Conservation (phyloP, 2,113 vertebrate genomes). For the Condylura cristata region DNA sequence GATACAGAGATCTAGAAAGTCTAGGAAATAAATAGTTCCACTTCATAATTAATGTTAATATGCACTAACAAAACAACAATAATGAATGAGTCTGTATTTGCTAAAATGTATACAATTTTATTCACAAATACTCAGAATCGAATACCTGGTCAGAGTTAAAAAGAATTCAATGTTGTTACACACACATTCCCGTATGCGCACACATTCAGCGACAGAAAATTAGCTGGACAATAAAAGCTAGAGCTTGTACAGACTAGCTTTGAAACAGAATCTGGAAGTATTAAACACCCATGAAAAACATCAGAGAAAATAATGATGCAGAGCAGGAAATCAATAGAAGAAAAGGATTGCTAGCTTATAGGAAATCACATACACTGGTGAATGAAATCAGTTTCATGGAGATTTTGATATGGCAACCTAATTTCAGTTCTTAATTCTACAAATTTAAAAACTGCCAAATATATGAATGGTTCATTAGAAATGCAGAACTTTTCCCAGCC, state of each 20-base stretch:
- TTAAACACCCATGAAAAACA: conserved; percentile 51
- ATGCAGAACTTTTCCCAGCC: neutral
- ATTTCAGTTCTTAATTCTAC: conserved; percentile 37
- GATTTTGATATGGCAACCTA: conserved; percentile 44
- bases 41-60: conserved; percentile 32
- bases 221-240: conserved; percentile 24
- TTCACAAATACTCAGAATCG: conserved; percentile 17
- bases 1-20: conserved; percentile 77
- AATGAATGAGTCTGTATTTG: conserved; percentile 22
- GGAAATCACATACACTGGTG: neutral
- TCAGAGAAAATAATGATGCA: conserved; percentile 51
- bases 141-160: conserved; percentile 52
- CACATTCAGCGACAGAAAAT: neutral
- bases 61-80: conserved; percentile 17
- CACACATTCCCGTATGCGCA: neutral
- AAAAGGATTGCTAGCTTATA: neutral
- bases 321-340: conserved; percentile 29
- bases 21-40: conserved; percentile 55
- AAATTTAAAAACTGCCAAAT: conserved; percentile 25
- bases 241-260: neutral
- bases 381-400: neutral
- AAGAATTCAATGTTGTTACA: conserved; percentile 15
- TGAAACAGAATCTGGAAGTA: conserved; percentile 46
- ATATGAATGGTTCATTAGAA: neutral
- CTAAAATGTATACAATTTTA: neutral